Evolutionary conservation across 2,113 vertebrate genomes (phyloP).

Genomic region (Sturnira hondurensis): DNA sequence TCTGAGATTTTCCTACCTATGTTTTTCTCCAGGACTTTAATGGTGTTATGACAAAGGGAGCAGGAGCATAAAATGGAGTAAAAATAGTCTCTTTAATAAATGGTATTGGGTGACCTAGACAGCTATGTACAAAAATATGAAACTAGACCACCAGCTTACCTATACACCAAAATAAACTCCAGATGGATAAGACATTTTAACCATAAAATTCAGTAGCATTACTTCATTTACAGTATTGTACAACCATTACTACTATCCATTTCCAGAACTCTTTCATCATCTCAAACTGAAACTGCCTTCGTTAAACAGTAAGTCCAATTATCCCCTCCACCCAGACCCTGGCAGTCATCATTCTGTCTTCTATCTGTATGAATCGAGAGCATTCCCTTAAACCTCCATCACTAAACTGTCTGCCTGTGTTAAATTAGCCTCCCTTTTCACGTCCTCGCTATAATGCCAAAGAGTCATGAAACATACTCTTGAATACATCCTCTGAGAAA

Average conservation of each 20-base stretch:
- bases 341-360: not conserved
- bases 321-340: not conserved
- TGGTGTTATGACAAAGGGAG: no score
- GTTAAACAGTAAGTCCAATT: not conserved
- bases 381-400: not conserved
- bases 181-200: not conserved
- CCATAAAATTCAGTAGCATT: not conserved
- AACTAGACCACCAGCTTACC: no score
- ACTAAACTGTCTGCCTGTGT: not conserved
- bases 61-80: no score
- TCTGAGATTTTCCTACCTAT: no score
- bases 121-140: no score
- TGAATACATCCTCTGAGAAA: not conserved
- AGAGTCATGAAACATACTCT: not conserved
- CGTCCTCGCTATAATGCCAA: not conserved
- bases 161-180: no score
- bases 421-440: not conserved
- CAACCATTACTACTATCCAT: not conserved
- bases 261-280: not conserved
- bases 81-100: no score
- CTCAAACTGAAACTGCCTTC: not conserved
- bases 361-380: not conserved
- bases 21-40: no score
- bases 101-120: no score
- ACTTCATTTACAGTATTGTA: not conserved